Percentiles rank a stretch among this genome's conserved stretches.
Evolutionary conservation across 1,140 invertebrate species (phyloP).

Genomic region (Leptinotarsa undecemlineata): DNA sequence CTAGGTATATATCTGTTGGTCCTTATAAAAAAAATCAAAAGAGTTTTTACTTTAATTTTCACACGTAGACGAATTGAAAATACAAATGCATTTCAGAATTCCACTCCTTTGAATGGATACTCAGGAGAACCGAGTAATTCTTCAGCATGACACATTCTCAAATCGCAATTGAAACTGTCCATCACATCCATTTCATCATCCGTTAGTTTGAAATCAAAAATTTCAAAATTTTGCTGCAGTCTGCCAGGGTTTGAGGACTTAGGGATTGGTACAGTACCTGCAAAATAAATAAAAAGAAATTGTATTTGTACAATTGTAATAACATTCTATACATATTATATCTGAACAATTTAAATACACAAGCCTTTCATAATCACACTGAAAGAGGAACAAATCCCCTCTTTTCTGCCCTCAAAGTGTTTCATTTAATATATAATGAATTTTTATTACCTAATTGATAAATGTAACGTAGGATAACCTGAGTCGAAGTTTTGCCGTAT

Average conservation of each 20-base stretch:
- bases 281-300: neutral
- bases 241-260: slow-evolving; percentile 65
- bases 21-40: no score
- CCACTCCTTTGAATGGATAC: slow-evolving; percentile 39
- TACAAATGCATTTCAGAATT: slow-evolving; percentile 29
- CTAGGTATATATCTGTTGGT: no score
- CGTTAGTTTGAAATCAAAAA: slow-evolving; percentile 63
- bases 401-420: no score
- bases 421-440: neutral
- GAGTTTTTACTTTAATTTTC: neutral
- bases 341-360: no score
- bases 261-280: slow-evolving; percentile 61
- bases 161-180: slow-evolving; percentile 53
- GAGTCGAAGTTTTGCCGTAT: slow-evolving; percentile 66
- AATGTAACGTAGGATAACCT: slow-evolving; percentile 60
- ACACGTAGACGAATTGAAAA: neutral
- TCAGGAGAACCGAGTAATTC: slow-evolving; percentile 35
- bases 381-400: no score
- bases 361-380: no score
- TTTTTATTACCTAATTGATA: slow-evolving; percentile 9
- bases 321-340: no score
- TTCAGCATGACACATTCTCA: slow-evolving; percentile 33
- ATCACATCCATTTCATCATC: slow-evolving; percentile 56
- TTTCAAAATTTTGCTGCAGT: slow-evolving; percentile 61
- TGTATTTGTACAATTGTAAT: neutral